Evolutionary conservation across 1,140 invertebrate genomes (phyloP), one percentile per base, ranked within the genome.

Genomic region (Sitophilus oryzae): DNA sequence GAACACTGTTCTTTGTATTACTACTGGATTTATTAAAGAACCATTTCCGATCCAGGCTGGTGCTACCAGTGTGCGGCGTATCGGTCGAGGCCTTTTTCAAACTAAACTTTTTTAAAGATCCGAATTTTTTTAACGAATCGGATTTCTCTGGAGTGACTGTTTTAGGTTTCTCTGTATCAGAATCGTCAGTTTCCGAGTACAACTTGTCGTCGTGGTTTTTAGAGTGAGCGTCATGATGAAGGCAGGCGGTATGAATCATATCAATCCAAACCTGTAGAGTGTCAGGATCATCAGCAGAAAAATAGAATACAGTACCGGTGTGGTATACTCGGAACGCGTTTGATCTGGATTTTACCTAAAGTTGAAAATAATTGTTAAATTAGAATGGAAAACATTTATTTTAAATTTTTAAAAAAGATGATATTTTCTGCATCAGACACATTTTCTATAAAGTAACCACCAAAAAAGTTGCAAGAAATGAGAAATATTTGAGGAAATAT

Each of bases 261-360:
- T 87, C 84, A 8, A 89, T 73, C 88, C 88, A 90, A 23, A 79
- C 73, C 42, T 77, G 76, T 60, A 90, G 77, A 46, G 82, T 81
- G 63, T 90, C 86, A 55, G 82, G 76, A 18, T 83, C 81, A 62
- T 93, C 91, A 38, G 87, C 88, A 0, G 90, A 89, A 75, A 94
- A 94, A 70, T 91, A 92, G 72, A 94, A 93, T 42, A 84, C 86
- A 6, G 88, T 89, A 22, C 84, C 89, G 6, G 86, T 83, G 68
- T 93, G 89, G 67, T 93, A 93, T 16, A 95, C 84, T 76, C 93
- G 93, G 67, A 95, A 94, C 1, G 90, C 88, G 74, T 79, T 68
- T 15, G 63, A 61, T 30, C 67, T 58, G 2, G 71, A 72, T 60
- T 72, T 71, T 1, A 71, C 69, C 69, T 71, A 37, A 37, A 60